Conservation (phyloP, 2,797 vertebrate species). For the Anableps anableps region DNA sequence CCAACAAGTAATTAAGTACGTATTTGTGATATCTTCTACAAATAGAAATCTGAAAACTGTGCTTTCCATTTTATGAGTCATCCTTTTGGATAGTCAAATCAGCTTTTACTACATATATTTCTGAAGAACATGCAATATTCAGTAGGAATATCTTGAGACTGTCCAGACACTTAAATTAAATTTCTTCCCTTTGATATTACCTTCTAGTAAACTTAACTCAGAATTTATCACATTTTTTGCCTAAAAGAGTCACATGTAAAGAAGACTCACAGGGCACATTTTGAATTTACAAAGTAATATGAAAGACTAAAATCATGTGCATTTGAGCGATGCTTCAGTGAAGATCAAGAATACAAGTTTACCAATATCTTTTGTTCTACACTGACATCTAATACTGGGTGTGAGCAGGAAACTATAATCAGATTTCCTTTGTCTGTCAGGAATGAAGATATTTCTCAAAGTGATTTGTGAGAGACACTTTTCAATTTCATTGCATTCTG, state of each 20-base stretch:
- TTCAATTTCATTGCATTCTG: conserved; percentile 31
- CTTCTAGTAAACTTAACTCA: neutral
- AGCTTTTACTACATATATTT: no score
- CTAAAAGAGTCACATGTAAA: neutral
- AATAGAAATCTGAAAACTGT: no score
- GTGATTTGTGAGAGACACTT: conserved; percentile 45
- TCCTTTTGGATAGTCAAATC: no score
- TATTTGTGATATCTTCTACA: no score
- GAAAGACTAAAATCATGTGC: conserved; percentile 21
- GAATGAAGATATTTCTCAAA: conserved; percentile 46
- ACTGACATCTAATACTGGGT: conserved; percentile 34
- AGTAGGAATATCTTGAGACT: neutral
- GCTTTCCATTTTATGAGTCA: no score
- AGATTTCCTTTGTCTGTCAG: conserved; percentile 55
- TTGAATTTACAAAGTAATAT: conserved; percentile 5
- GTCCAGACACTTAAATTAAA: conserved; percentile 12
- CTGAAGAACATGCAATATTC: no score
- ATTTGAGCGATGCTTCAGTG: conserved; percentile 10
- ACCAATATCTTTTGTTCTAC: conserved; percentile 44
- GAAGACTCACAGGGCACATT: neutral
- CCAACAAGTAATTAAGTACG: no score
- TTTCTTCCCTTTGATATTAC: neutral
- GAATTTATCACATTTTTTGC: neutral
- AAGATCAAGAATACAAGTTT: conserved; percentile 47
- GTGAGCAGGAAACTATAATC: conserved; percentile 41